Evolutionary conservation across 2,888 invertebrate genomes (phyloP).

Genomic region (Trichopria drosophilae): DNA sequence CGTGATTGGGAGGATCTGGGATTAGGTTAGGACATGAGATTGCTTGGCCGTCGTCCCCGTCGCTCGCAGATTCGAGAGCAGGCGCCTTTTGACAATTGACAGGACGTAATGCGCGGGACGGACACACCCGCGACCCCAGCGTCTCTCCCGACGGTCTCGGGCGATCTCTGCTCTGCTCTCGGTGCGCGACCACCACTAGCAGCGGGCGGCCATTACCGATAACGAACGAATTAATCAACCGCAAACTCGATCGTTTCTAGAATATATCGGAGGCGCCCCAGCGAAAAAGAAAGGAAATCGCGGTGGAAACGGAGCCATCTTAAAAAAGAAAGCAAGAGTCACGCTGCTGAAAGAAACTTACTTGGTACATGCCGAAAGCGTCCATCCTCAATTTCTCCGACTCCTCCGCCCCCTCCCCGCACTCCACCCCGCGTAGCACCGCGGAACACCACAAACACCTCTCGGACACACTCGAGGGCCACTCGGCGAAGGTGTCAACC

Average conservation of each 20-base stretch:
- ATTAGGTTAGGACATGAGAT: background rate
- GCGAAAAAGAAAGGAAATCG: conserved; percentile 12
- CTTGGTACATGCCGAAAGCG: conserved; percentile 56
- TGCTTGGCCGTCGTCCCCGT: conserved; percentile 8
- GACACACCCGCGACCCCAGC: too few species aligned
- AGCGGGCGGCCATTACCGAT: too few species aligned
- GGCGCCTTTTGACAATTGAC: conserved; percentile 36
- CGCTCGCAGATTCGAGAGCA: conserved; percentile 27
- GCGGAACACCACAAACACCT: background rate
- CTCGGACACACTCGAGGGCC: background rate
- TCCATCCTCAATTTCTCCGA: conserved; percentile 46
- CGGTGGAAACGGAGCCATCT: conserved; percentile 17
- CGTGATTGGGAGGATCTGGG: conserved; percentile 47
- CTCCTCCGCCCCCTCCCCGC: background rate
- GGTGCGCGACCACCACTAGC: too few species aligned
- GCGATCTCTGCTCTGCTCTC: too few species aligned
- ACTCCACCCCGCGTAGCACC: too few species aligned
- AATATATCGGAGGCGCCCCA: conserved; percentile 14
- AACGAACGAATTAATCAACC: too few species aligned
- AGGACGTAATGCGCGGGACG: conserved; percentile 1
- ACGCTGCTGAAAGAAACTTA: too few species aligned
- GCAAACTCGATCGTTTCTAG: too few species aligned
- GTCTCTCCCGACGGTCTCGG: too few species aligned
- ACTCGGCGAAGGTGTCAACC: background rate
- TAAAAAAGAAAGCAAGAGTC: conserved; percentile 1